Evolutionary conservation across 2,113 vertebrate genomes (phyloP).

Genomic region (Siniperca knerii): DNA sequence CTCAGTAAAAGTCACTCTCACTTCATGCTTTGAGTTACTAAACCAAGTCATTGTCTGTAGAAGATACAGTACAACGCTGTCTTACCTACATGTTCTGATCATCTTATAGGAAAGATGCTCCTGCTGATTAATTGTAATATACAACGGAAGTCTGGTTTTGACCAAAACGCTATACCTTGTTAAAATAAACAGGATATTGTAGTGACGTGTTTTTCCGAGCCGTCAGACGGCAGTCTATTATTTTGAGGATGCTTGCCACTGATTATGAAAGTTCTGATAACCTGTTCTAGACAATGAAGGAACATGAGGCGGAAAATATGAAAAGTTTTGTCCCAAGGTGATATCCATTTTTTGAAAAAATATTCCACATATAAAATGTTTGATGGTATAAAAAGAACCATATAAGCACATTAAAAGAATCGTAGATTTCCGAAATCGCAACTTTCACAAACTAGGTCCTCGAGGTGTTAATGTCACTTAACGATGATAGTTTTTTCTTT

Average conservation of each 20-base stretch:
- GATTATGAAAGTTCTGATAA: constrained; percentile 76
- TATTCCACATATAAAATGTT: constrained; percentile 15
- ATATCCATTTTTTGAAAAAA: constrained; percentile 9
- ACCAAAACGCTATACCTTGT: constrained; percentile 53
- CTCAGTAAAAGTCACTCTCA: constrained; percentile 78
- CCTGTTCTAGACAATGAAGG: constrained; percentile 55
- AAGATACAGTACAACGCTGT: background rate
- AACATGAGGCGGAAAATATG: constrained; percentile 79
- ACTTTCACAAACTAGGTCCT: background rate
- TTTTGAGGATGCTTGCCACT: constrained; percentile 71
- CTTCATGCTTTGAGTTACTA: constrained; percentile 36
- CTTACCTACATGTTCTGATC: constrained; percentile 37
- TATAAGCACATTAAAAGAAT: background rate
- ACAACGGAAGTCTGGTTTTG: constrained; percentile 56
- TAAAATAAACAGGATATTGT: constrained; percentile 82
- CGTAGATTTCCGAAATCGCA: background rate
- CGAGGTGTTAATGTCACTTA: too few relatives aligned
- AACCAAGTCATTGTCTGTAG: constrained; percentile 31
- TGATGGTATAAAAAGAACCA: background rate
- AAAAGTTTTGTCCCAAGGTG: constrained; percentile 57
- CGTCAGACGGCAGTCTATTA: constrained; percentile 59
- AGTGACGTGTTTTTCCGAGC: constrained; percentile 81
- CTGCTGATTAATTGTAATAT: constrained; percentile 52
- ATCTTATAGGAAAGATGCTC: constrained; percentile 57
- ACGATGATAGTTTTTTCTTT: background rate